phyloP scores from a whole-genome alignment of 2,797 vertebrate species.

The Chaetophractus vellerosus region DNA sequence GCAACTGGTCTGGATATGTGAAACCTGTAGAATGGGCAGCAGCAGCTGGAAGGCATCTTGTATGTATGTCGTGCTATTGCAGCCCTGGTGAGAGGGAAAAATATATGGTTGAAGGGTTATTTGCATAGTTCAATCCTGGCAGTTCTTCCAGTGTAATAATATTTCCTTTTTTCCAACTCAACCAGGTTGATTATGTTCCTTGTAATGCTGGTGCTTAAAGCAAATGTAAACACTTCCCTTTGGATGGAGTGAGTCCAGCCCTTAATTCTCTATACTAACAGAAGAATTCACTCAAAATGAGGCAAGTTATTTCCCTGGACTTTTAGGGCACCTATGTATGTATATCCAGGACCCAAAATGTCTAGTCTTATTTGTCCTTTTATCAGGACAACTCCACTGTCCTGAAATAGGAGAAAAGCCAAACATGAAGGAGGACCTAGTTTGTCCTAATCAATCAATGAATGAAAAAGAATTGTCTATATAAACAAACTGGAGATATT shows the following conservation, averaged over 20 bases:
- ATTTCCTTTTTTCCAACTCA: background rate
- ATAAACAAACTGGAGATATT: background rate
- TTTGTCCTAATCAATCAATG: background rate
- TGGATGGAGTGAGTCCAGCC: background rate
- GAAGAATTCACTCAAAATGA: constrained; percentile 5
- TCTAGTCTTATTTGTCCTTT: background rate
- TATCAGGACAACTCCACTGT: background rate
- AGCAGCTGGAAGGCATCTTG: constrained; percentile 97
- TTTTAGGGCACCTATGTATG: background rate
- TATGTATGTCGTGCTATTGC: constrained; percentile 96
- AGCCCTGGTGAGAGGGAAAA: constrained; percentile 91
- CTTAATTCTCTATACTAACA: background rate
- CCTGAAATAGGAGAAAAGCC: constrained; percentile 30
- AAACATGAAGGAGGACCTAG: background rate
- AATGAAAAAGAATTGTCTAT: background rate
- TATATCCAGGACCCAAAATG: background rate
- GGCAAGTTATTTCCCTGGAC: background rate
- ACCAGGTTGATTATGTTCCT: background rate
- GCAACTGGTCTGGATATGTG: constrained; percentile 93
- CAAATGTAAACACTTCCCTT: constrained; percentile 2
- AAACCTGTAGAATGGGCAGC: constrained; percentile 96
- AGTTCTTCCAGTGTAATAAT: background rate
- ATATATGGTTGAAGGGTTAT: background rate
- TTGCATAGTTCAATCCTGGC: background rate
- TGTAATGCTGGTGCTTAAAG: background rate